Evolutionary conservation across 2,888 invertebrate genomes (phyloP).

Genomic region (Drosophila mimica): DNA sequence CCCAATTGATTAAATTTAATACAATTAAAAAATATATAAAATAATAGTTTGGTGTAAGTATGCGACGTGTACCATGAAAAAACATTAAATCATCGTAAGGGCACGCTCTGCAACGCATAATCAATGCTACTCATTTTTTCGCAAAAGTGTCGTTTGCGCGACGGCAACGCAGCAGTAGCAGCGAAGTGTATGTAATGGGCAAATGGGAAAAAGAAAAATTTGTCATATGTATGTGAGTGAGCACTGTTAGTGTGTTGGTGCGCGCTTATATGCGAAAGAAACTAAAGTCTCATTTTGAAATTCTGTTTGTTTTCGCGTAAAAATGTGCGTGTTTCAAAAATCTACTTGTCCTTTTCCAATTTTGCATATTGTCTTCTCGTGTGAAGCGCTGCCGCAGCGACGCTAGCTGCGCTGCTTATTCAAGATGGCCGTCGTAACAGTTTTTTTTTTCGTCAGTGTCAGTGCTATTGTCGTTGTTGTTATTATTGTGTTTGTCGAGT

Average conservation of each 20-base stretch:
- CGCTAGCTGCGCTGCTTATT: slow-evolving; percentile 69
- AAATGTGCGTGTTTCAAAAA: slow-evolving; percentile 52
- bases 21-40: slow-evolving; percentile 38
- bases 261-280: slow-evolving; percentile 52
- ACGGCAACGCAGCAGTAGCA: slow-evolving; percentile 55
- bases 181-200: slow-evolving; percentile 59
- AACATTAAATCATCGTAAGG: slow-evolving; percentile 19
- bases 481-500: slow-evolving; percentile 62
- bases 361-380: slow-evolving; percentile 62
- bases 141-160: slow-evolving; percentile 47
- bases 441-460: slow-evolving; percentile 76
- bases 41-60: slow-evolving; percentile 60
- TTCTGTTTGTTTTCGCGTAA: slow-evolving; percentile 34
- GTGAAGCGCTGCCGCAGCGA: slow-evolving; percentile 35
- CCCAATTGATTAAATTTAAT: slow-evolving; percentile 51
- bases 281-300: slow-evolving; percentile 33
- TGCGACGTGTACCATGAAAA: slow-evolving; percentile 38
- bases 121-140: slow-evolving; percentile 19
- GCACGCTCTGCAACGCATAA: slow-evolving; percentile 24
- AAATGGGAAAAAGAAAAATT: slow-evolving; percentile 61
- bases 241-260: slow-evolving; percentile 55
- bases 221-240: slow-evolving; percentile 59
- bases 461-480: slow-evolving; percentile 62
- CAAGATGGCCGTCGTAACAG: slow-evolving; percentile 85
- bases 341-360: slow-evolving; percentile 52